Conservation (phyloP, 1,140 invertebrate genomes). For the Monomorium pharaonis region DNA sequence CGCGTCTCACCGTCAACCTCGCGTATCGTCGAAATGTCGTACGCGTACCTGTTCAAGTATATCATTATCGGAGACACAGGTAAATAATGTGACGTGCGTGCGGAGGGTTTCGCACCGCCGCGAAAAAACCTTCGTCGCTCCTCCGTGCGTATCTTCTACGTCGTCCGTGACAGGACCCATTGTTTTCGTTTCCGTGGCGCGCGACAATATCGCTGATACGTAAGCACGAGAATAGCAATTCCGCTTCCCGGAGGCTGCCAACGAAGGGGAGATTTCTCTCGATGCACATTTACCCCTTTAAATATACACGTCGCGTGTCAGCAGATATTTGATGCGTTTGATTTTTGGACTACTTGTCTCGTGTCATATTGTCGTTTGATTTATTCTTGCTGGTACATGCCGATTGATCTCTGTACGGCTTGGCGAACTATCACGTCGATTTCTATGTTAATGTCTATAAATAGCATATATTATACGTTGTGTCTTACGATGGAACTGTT, state of each 20-base stretch:
- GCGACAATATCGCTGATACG: slow-evolving; percentile 22
- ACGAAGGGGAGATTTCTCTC: not conserved
- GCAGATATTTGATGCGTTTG: not conserved
- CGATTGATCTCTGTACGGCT: not conserved
- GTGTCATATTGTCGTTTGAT: not conserved
- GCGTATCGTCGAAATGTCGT: slow-evolving; percentile 92
- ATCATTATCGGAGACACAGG: slow-evolving; percentile 99
- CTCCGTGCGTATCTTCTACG: slow-evolving; percentile 54
- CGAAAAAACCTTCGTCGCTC: slow-evolving; percentile 21
- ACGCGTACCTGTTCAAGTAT: slow-evolving; percentile 99
- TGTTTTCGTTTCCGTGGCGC: slow-evolving; percentile 77
- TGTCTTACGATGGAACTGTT: not conserved
- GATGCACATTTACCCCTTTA: not conserved
- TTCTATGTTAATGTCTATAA: slow-evolving; percentile 3
- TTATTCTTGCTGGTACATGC: not conserved
- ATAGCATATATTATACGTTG: not conserved
- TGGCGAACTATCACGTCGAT: not conserved
- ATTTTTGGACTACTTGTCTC: not conserved
- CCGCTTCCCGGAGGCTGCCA: no score
- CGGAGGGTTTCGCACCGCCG: not conserved
- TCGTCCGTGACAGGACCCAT: slow-evolving; percentile 80
- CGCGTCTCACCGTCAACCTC: slow-evolving; percentile 43
- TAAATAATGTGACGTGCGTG: slow-evolving; percentile 84
- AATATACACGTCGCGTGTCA: not conserved
- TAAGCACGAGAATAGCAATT: not conserved